These are phyloP conservation scores for Corythornis madagascariensis DNA, from an alignment of 2,113 vertebrate genomes.

Conservation along the genomic window DNA sequence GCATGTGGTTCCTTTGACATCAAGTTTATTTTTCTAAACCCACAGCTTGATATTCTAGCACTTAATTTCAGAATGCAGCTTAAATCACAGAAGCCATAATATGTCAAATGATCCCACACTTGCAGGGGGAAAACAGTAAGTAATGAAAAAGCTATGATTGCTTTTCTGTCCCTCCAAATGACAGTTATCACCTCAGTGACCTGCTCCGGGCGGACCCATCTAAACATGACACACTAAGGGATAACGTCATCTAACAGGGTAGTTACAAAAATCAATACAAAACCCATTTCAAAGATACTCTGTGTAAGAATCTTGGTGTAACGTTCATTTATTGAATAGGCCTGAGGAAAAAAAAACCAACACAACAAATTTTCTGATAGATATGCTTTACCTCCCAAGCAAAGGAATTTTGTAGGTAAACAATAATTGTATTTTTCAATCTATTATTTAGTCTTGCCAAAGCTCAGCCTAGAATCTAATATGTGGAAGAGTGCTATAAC, in stretches of 20 bases:
- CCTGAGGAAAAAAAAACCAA: constrained; percentile 87
- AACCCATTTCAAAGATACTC: constrained; percentile 99
- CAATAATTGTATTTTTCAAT: constrained; percentile 92
- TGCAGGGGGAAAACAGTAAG: constrained; percentile 96
- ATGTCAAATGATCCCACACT: constrained; percentile 97
- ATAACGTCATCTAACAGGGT: constrained; percentile 99
- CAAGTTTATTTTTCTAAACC: constrained; percentile 95
- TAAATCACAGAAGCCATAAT: constrained; percentile 99
- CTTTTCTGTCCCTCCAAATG: constrained; percentile 99
- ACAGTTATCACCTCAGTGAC: constrained; percentile 99
- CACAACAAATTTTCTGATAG: constrained; percentile 95
- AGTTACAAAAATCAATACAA: constrained; percentile 99
- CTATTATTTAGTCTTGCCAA: constrained; percentile 89
- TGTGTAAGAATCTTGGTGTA: constrained; percentile 88
- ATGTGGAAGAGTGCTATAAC: constrained; percentile 81
- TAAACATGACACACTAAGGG: constrained; percentile 98
- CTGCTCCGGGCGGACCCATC: constrained; percentile 96
- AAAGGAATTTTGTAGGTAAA: constrained; percentile 91
- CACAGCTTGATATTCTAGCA: constrained; percentile 95
- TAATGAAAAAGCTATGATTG: constrained; percentile 99
- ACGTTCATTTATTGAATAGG: constrained; percentile 99
- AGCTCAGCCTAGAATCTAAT: constrained; percentile 82
- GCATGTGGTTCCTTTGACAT: constrained; percentile 86
- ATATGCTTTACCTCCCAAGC: constrained; percentile 88
- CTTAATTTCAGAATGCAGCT: constrained; percentile 99